Conservation (phyloP, 1,140 invertebrate genomes). For the Bombus polaris region DNA sequence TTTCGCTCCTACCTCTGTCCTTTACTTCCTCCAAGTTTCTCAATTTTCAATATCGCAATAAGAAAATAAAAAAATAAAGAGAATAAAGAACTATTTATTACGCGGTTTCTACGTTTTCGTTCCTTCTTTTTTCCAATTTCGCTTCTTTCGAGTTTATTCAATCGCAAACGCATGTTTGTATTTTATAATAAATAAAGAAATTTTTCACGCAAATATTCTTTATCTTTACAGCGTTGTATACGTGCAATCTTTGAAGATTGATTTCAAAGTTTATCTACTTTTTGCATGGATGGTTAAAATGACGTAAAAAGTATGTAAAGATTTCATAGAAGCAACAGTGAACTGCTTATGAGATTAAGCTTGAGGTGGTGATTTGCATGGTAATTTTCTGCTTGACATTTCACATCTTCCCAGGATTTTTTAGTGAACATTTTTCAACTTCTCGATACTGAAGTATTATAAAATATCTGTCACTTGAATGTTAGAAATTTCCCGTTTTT, state of each 20-base stretch:
- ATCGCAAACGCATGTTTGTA: not conserved
- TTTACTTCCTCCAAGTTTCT: not conserved
- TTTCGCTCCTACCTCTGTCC: not conserved
- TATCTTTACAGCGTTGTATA: not conserved
- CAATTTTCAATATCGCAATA: not conserved
- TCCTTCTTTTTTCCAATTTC: not conserved
- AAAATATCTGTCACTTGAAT: too few relatives aligned
- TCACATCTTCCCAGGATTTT: too few relatives aligned
- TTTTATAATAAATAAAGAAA: not conserved
- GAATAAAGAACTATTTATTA: not conserved
- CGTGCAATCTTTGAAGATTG: not conserved
- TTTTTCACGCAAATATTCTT: not conserved
- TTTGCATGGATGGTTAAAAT: not conserved
- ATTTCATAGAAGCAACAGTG: not conserved
- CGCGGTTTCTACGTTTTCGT: not conserved
- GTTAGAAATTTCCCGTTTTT: too few relatives aligned
- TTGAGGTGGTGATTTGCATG: not conserved
- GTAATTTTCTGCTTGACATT: too few relatives aligned
- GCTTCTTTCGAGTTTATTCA: not conserved
- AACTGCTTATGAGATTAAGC: not conserved
- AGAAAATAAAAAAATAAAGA: not conserved
- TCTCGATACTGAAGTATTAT: too few relatives aligned
- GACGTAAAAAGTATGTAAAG: not conserved
- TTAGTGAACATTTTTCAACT: too few relatives aligned
- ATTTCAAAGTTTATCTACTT: not conserved